Conservation (phyloP, 23 tunicate genomes). For the Halocynthia aurantium region DNA sequence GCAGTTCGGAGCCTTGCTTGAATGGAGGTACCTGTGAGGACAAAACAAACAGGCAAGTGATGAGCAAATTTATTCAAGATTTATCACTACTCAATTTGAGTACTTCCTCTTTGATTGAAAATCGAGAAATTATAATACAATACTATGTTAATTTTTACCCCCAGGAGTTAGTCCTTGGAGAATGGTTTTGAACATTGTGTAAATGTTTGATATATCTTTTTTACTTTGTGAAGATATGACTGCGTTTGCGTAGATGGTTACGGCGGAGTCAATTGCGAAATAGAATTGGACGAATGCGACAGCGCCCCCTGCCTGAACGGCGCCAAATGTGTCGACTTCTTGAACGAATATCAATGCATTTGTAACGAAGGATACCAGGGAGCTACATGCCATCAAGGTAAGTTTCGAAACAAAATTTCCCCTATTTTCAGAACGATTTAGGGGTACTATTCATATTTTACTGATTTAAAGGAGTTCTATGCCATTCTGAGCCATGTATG, state of each 20-base stretch:
- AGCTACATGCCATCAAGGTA: slow-evolving; percentile 7
- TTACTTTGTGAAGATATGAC: slow-evolving; percentile 12
- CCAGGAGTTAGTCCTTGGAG: too few species aligned
- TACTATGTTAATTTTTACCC: too few species aligned
- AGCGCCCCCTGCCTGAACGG: slow-evolving; percentile 21
- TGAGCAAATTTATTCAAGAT: too few species aligned
- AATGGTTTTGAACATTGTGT: too few species aligned
- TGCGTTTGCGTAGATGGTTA: slow-evolving; percentile 34
- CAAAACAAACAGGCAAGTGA: not conserved
- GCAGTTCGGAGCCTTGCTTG: slow-evolving; percentile 37
- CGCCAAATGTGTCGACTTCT: slow-evolving; percentile 15
- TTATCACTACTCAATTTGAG: too few species aligned
- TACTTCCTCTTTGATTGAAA: too few species aligned
- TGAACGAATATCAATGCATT: slow-evolving; percentile 2
- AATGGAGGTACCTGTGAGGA: slow-evolving; percentile 53
- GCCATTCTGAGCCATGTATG: slow-evolving; percentile 1
- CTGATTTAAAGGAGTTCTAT: too few species aligned
- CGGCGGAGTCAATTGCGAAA: slow-evolving; percentile 17
- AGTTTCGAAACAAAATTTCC: not conserved
- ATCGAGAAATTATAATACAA: too few species aligned
- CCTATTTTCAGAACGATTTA: too few species aligned
- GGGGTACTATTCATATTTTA: too few species aligned
- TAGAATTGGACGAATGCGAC: slow-evolving; percentile 28
- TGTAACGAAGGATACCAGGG: slow-evolving; percentile 11
- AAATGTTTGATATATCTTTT: too few species aligned